Base-by-base conservation (phyloP, 2,113 vertebrate species). In the Turdus rufiventris region DNA sequence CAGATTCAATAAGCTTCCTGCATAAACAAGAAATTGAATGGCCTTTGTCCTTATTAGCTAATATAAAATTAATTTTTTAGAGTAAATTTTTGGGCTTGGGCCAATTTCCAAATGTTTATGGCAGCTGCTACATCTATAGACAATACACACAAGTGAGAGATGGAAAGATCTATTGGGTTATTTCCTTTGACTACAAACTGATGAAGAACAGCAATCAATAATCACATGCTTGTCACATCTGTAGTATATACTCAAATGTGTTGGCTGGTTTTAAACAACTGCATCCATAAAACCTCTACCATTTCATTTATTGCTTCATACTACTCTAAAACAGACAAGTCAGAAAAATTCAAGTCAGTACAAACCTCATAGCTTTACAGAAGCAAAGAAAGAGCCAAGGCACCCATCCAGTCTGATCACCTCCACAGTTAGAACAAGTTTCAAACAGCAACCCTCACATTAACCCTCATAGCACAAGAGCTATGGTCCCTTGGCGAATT, bases 91-190 rank as follows among this genome's bases (percentile, higher is more conserved):
- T 80, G 68, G 51, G 40, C 38, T 93, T 33, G 60, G 88, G 92
- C 38, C 26, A 62, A 29, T 33, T 86, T 83, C 71, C 82, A 88
- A 92, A 85, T 12, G 10, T 50, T 57, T 24, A 71, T 47, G 75
- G 54, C 56, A 90, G 72, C 88, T 86, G 63, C 51, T 71, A 36
- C 56, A 77, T 84, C 56, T 84, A 74, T 0, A 90, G 58, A 88
- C 38, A 34, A 19, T 40, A 77, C 67, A 74, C 47, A 70, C 20
- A 42, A 91, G 42, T 57, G 18, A 3, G 56, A 90, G 63, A 92
- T 43, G 88, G 88, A 90, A 92, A 95, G 91, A 93, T 94, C 88
- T 93, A 81, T 84, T 70, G 70, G 58, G 54, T 85, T 91, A 85
- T 88, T 88, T 93, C 77, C 60, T 96, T 83, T 2, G 3, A 79